Conservation (phyloP, 1,140 invertebrate species). For the Drosophila murphyi region DNA sequence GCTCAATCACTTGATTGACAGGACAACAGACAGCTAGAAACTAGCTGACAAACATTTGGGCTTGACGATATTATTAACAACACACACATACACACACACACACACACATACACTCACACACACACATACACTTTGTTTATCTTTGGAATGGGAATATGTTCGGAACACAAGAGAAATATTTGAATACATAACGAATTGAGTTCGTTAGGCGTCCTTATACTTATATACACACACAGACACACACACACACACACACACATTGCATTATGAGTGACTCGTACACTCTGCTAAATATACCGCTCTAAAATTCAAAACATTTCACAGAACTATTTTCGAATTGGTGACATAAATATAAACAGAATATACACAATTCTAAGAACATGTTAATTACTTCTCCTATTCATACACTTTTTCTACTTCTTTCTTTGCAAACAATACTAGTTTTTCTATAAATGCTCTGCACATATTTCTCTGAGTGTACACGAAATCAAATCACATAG, state of each 20-base stretch:
- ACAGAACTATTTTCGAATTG: too few species aligned
- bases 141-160: not conserved
- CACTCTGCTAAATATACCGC: not conserved
- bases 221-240: too few species aligned
- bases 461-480: not conserved
- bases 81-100: slow-evolving; percentile 9
- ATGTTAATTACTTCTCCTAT: too few species aligned
- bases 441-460: not conserved
- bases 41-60: slow-evolving; percentile 46
- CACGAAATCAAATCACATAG: not conserved
- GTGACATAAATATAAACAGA: too few species aligned
- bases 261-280: slow-evolving; percentile 4
- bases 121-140: slow-evolving; percentile 1
- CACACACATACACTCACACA: not conserved
- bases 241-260: not conserved
- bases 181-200: slow-evolving; percentile 25
- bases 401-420: too few species aligned
- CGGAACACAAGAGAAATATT: slow-evolving; percentile 20
- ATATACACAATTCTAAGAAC: too few species aligned
- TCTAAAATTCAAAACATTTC: too few species aligned
- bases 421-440: too few species aligned
- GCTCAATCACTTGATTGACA: slow-evolving; percentile 75
- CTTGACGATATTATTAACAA: slow-evolving; percentile 40
- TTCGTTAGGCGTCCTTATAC: slow-evolving; percentile 10
- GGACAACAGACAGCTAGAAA: slow-evolving; percentile 38